phyloP scores from a whole-genome alignment of 2,113 vertebrate species.

The Turnix velox region DNA sequence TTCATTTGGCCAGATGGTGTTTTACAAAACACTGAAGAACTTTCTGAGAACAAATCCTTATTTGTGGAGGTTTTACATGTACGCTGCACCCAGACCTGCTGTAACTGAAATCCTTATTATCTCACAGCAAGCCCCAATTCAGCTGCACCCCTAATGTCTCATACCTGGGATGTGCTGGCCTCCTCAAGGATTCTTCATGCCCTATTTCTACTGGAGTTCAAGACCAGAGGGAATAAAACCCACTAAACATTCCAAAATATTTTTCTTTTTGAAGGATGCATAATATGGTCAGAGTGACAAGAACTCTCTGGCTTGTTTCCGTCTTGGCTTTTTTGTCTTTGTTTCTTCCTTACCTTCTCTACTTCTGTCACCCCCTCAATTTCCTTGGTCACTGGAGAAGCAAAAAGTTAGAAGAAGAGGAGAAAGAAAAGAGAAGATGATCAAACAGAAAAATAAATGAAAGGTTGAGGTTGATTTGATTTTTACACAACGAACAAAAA shows the following conservation, averaged over 20 bases:
- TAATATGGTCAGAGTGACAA: not conserved
- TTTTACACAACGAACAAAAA: not conserved
- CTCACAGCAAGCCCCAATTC: not conserved
- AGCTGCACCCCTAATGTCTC: not conserved
- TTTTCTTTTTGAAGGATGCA: not conserved
- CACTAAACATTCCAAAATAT: not conserved
- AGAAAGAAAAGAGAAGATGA: not conserved
- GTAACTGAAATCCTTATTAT: not conserved
- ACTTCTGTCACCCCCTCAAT: not conserved
- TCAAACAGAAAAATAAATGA: slow-evolving; percentile 2
- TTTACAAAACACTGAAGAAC: not conserved
- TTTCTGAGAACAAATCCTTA: not conserved
- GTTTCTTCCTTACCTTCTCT: not conserved
- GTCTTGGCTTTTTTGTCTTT: not conserved
- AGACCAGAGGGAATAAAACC: not conserved
- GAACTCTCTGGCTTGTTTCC: not conserved
- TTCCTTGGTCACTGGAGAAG: not conserved
- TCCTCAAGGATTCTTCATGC: not conserved
- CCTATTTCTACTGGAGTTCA: not conserved
- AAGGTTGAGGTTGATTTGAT: not conserved
- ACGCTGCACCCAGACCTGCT: not conserved
- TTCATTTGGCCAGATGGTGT: not conserved
- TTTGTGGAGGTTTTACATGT: accelerated
- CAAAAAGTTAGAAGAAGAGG: not conserved
- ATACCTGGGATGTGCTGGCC: accelerated